Conservation (phyloP, 2,888 invertebrate genomes). For the Xestia xanthographa region DNA sequence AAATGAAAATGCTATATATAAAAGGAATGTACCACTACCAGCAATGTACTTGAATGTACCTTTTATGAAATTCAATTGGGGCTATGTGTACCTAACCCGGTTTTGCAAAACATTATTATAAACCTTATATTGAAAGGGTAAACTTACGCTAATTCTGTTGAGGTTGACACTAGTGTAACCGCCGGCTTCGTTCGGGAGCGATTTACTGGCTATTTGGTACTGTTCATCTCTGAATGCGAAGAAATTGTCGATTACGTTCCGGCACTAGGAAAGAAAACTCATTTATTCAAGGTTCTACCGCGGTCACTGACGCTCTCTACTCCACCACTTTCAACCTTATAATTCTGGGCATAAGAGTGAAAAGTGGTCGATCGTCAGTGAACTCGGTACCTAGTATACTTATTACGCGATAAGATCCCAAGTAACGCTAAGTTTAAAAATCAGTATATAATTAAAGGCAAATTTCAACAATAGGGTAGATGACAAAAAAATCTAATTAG, state of each 20-base stretch:
- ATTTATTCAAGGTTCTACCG: background rate
- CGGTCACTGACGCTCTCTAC: too few relatives aligned
- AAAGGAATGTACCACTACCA: too few relatives aligned
- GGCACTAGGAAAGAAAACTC: conserved; percentile 79
- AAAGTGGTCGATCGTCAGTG: too few relatives aligned
- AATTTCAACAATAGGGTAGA: too few relatives aligned
- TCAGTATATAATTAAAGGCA: background rate
- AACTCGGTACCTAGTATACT: too few relatives aligned
- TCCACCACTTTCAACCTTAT: too few relatives aligned
- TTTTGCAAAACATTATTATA: background rate
- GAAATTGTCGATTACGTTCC: conserved; percentile 92
- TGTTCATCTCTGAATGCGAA: conserved; percentile 91
- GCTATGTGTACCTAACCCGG: background rate
- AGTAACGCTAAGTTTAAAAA: background rate
- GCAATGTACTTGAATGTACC: too few relatives aligned
- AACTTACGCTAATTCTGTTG: conserved; percentile 88
- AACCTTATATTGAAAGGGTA: background rate
- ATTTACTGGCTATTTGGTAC: conserved; percentile 89
- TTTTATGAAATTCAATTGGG: too few relatives aligned
- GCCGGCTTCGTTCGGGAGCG: conserved; percentile 91
- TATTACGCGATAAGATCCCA: background rate
- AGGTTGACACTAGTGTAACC: conserved; percentile 95
- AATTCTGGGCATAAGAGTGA: too few relatives aligned
- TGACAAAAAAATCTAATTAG: too few relatives aligned
- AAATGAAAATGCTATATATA: too few relatives aligned